phyloP scores from a whole-genome alignment of 2,888 invertebrate species.

The Agrenia bidenticulata region DNA sequence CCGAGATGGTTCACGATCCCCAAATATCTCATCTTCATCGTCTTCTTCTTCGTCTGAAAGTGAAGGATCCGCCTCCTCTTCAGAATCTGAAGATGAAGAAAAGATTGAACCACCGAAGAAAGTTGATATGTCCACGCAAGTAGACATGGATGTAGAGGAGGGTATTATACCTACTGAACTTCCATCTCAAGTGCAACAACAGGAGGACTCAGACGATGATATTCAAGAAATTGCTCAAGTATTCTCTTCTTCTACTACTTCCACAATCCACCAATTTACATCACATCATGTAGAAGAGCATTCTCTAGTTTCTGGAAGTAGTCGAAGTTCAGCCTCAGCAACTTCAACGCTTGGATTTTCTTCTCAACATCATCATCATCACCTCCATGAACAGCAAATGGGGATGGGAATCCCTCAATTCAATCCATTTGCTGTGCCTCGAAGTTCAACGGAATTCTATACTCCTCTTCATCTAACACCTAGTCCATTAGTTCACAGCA shows the following conservation, averaged over 20 bases:
- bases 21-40: not conserved
- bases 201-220: slow-evolving; percentile 34
- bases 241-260: slow-evolving; percentile 16
- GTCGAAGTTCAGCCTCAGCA: not conserved
- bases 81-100: slow-evolving; percentile 23
- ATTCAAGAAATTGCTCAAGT: slow-evolving; percentile 43
- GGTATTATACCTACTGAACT: not conserved
- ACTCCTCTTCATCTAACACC: slow-evolving; percentile 42
- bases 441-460: slow-evolving; percentile 28
- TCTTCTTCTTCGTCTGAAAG: not conserved
- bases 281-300: slow-evolving; percentile 3
- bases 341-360: slow-evolving; percentile 1
- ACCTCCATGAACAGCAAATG: not conserved
- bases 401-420: not conserved
- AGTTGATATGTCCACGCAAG: slow-evolving; percentile 47
- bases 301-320: not conserved
- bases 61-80: slow-evolving; percentile 1
- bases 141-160: slow-evolving; percentile 49
- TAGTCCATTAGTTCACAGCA: slow-evolving; percentile 45
- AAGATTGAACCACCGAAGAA: slow-evolving; percentile 28
- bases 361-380: not conserved
- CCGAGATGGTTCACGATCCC: not conserved
- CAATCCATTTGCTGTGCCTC: slow-evolving; percentile 26
- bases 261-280: not conserved
- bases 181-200: not conserved